Evolutionary conservation across 2,113 vertebrate genomes (phyloP).

Genomic region (Chloropsis hardwickii): DNA sequence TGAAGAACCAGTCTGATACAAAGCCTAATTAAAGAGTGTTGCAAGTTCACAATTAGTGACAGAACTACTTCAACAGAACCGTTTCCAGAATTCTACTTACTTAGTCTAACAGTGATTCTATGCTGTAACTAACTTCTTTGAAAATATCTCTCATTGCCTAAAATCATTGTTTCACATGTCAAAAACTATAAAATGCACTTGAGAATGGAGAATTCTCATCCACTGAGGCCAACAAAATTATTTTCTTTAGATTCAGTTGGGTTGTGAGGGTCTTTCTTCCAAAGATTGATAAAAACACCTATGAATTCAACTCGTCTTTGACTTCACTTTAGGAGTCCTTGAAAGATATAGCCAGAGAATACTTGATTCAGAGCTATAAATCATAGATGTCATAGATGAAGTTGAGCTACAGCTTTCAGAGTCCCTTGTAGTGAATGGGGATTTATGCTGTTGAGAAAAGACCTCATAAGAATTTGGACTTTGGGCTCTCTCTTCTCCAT

Average conservation of each 20-base stretch:
- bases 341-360: not conserved
- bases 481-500: not conserved
- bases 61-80: not conserved
- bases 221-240: not conserved
- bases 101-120: not conserved
- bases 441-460: not conserved
- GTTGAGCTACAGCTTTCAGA: not conserved
- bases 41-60: not conserved
- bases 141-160: not conserved
- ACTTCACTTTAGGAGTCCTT: conserved; percentile 7
- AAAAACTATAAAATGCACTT: not conserved
- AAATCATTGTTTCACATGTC: not conserved
- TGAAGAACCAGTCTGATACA: not conserved
- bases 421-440: not conserved
- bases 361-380: not conserved
- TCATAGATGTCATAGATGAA: not conserved
- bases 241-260: not conserved
- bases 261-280: not conserved
- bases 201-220: not conserved
- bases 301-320: not conserved
- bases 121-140: not conserved
- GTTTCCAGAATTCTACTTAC: not conserved
- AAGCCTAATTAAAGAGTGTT: not conserved
- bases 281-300: not conserved
- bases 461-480: not conserved